Evolutionary conservation across 1,140 invertebrate genomes (phyloP).

Genomic region (Teleogryllus occipitalis): DNA sequence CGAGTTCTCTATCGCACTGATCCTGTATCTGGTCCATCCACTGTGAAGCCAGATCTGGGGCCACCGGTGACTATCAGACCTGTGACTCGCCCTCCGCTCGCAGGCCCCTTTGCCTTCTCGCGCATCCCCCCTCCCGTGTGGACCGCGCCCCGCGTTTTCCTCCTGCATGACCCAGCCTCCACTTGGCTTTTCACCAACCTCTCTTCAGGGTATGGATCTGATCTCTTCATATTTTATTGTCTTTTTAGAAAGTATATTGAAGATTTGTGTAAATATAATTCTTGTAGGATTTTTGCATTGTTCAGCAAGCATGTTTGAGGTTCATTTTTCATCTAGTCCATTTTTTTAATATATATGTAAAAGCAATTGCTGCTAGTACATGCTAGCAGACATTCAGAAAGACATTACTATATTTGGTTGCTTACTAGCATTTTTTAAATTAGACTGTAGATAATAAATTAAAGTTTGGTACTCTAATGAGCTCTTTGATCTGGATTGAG

Average conservation of each 20-base stretch:
- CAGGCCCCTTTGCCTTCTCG: conserved; percentile 85
- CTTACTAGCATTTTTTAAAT: too few relatives aligned
- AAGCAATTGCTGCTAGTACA: too few relatives aligned
- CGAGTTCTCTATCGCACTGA: conserved; percentile 37
- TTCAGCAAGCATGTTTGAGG: too few relatives aligned
- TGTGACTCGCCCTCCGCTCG: conserved; percentile 68
- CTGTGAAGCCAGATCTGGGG: conserved; percentile 49
- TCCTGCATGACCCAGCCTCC: conserved; percentile 59
- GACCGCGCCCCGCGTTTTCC: conserved; percentile 68
- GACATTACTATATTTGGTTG: too few relatives aligned
- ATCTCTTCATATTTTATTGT: not conserved
- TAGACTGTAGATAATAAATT: too few relatives aligned
- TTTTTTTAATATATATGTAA: too few relatives aligned
- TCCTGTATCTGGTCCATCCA: conserved; percentile 43
- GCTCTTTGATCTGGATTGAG: too few relatives aligned
- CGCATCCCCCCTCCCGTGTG: conserved; percentile 70
- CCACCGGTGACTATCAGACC: conserved; percentile 40
- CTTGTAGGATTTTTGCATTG: not conserved
- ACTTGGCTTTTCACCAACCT: conserved; percentile 82
- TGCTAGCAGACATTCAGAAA: too few relatives aligned
- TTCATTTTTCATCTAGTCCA: too few relatives aligned
- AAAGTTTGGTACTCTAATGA: too few relatives aligned
- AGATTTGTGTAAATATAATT: conserved; percentile 7
- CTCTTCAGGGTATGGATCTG: conserved; percentile 54
- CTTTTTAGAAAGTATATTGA: not conserved